Evolutionary conservation across 2,888 invertebrate species (phyloP).

Genomic region (Cyrtodaria siliqua): DNA sequence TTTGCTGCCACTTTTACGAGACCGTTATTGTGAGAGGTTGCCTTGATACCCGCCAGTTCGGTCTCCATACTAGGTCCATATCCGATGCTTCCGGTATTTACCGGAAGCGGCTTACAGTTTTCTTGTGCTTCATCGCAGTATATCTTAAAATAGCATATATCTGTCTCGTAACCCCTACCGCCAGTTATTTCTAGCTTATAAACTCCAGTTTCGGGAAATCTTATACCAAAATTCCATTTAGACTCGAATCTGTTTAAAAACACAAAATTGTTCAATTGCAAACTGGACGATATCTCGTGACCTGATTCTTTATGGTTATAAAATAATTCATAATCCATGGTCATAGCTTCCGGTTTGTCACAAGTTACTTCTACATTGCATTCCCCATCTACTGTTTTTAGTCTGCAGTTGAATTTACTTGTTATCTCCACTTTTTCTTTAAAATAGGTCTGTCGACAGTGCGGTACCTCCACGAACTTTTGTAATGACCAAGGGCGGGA

Average conservation of each 20-base stretch:
- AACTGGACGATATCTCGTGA: conserved; percentile 18
- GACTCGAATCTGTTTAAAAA: conserved; percentile 24
- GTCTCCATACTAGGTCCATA: conserved; percentile 51
- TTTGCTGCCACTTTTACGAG: conserved; percentile 36
- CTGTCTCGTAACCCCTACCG: conserved; percentile 16
- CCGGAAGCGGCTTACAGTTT: conserved; percentile 41
- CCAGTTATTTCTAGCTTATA: conserved; percentile 46
- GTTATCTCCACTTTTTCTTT: conserved; percentile 20
- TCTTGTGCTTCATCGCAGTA: conserved; percentile 38
- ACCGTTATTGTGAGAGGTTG: conserved; percentile 42
- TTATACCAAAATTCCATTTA: conserved; percentile 34
- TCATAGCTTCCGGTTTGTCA: conserved; percentile 13
- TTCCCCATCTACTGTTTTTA: conserved; percentile 35
- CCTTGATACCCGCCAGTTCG: conserved; percentile 24
- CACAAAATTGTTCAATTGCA: conserved; percentile 43
- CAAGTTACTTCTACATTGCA: conserved; percentile 36
- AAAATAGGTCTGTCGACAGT: conserved; percentile 32
- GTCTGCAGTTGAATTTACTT: conserved; percentile 12
- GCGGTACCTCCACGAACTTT: conserved; percentile 27
- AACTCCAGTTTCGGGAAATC: conserved; percentile 47
- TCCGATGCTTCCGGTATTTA: conserved; percentile 47
- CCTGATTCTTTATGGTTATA: conserved; percentile 41
- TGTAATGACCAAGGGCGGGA: conserved; percentile 24
- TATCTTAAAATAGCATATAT: conserved; percentile 54
- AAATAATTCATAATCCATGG: conserved; percentile 34